Base-by-base conservation (phyloP, 2,888 invertebrate species). In the Leptopilina syphax region DNA sequence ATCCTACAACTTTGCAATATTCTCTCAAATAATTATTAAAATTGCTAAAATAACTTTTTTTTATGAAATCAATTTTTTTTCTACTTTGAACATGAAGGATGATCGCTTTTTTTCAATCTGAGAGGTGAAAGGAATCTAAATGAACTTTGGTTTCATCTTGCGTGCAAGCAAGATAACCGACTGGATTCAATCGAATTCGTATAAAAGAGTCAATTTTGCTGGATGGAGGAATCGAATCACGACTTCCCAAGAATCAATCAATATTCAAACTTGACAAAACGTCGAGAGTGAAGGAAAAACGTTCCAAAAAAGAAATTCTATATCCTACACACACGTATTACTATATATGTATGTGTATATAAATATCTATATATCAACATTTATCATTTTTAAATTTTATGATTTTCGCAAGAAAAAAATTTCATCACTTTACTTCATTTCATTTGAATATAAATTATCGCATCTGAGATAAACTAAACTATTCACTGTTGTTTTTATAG, bases 181-280 rank as follows among this genome's bases (percentile, higher is more conserved):
- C 63, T n/a, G 66, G 12, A 70, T 70, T 70, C 54, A 70, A 70
- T 70, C 70, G 70, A 70, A 70, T 70, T 70, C 70, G 24, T 54
- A 70, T 54, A 70, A 70, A 50, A 50, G 54, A 70, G 70, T 70
- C 50, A 70, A 70, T 70, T 70, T 70, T 50, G 13, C 70, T 27
- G 27, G 50, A 54, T 24, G 50, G 50, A 70, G 50, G 54, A 70
- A 70, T 54, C 70, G 70, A 70, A 70, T 54, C 54, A 27, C 70
- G 50, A 70, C 50, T 70, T 13, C 44, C 70, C 27, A 70, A 70
- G 70, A 70, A 70, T 70, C 70, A 50, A 70, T 70, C 70, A 70
- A 54, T 70, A 70, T 70, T 70, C 70, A 70, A 70, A 70, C 70
- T 70, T 27, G 27, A 70, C 47, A 54, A 70, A 70, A 70, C 70